Percentiles rank a stretch among this genome's conserved stretches.
Evolutionary conservation across 2,888 invertebrate species (phyloP).

Genomic region (Micoletzkya japonica): DNA sequence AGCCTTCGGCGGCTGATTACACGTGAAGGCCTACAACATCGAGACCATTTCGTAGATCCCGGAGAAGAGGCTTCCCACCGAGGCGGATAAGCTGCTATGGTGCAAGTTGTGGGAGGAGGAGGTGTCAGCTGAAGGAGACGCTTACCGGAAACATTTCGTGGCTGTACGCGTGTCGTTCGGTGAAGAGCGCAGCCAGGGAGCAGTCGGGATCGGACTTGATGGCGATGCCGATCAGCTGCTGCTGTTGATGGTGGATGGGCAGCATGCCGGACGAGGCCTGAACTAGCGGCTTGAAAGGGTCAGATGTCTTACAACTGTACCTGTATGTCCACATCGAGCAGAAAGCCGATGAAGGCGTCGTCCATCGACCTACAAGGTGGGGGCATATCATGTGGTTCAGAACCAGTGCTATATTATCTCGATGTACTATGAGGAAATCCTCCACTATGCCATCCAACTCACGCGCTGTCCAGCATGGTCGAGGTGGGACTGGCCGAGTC

Average conservation of each 20-base stretch:
- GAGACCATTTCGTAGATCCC: too few relatives aligned
- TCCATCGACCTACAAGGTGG: slow-evolving; percentile 40
- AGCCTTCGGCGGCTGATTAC: too few relatives aligned
- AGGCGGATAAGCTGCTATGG: too few relatives aligned
- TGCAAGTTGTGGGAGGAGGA: background rate
- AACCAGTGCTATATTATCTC: too few relatives aligned
- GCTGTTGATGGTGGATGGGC: slow-evolving; percentile 4
- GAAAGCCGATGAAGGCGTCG: slow-evolving; percentile 47
- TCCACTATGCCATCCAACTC: too few relatives aligned
- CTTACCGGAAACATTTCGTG: slow-evolving; percentile 26
- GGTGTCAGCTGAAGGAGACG: background rate
- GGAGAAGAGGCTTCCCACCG: too few relatives aligned
- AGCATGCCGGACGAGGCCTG: slow-evolving; percentile 33
- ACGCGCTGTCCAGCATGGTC: too few relatives aligned
- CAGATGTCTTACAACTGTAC: slow-evolving; percentile 5
- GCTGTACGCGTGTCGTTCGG: background rate
- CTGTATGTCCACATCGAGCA: slow-evolving; percentile 53
- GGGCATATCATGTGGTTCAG: background rate
- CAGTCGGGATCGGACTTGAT: slow-evolving; percentile 58
- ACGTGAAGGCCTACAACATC: too few relatives aligned
- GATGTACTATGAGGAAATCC: too few relatives aligned
- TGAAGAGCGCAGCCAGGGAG: slow-evolving; percentile 46
- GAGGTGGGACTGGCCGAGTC: too few relatives aligned
- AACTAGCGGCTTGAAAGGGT: slow-evolving; percentile 1
- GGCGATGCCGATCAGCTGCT: slow-evolving; percentile 22